Evolutionary conservation across 2,888 invertebrate genomes (phyloP).

Genomic region (Latrodectus hesperus): DNA sequence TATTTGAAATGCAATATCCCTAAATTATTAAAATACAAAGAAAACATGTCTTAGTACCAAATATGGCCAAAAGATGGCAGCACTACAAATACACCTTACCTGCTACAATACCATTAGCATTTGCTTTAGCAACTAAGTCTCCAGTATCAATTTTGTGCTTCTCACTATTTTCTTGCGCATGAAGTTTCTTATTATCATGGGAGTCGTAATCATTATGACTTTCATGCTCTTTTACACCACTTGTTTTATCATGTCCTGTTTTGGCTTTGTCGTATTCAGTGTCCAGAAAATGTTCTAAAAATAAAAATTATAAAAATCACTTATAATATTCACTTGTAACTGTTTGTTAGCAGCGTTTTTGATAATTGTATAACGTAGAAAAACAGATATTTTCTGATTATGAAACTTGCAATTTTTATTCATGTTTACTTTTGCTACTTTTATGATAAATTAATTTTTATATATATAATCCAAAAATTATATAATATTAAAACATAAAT

Average conservation of each 20-base stretch:
- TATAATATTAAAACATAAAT: too few relatives aligned
- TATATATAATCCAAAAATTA: too few relatives aligned
- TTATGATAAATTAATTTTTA: too few relatives aligned
- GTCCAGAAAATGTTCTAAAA: constrained; percentile 64
- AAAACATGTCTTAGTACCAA: too few relatives aligned
- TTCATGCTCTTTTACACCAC: constrained; percentile 60
- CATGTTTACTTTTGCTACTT: too few relatives aligned
- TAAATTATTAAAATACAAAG: too few relatives aligned
- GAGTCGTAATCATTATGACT: constrained; percentile 50
- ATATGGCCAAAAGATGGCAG: not conserved
- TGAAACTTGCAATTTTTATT: too few relatives aligned
- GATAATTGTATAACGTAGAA: too few relatives aligned
- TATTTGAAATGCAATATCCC: too few relatives aligned
- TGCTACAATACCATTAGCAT: constrained; percentile 2
- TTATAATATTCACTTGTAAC: too few relatives aligned
- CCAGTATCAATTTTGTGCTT: constrained; percentile 32
- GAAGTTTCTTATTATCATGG: constrained; percentile 47
- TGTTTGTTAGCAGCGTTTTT: too few relatives aligned
- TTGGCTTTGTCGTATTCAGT: constrained; percentile 68
- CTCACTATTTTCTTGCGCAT: constrained; percentile 53
- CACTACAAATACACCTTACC: not conserved
- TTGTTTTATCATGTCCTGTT: constrained; percentile 57
- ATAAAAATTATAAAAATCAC: not conserved
- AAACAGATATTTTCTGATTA: too few relatives aligned
- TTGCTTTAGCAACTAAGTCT: constrained; percentile 3